Evolutionary conservation across 2,888 invertebrate genomes (phyloP).

Genomic region (Entomobrya multifasciata): DNA sequence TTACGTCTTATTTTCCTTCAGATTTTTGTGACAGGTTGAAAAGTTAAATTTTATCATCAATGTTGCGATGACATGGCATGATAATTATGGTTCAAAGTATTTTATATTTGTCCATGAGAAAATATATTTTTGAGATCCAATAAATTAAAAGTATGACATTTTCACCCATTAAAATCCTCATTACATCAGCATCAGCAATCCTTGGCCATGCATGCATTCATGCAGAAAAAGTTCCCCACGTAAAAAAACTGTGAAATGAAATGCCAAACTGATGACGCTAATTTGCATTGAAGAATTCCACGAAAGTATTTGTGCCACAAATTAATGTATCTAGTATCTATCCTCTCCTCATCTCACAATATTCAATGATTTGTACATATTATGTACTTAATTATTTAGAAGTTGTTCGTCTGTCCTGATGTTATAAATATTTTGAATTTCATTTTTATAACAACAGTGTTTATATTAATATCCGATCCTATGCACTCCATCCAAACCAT

Average conservation of each 20-base stretch:
- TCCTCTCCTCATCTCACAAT: neutral
- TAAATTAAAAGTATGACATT: neutral
- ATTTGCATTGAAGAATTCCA: neutral
- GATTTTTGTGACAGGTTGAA: too few relatives aligned
- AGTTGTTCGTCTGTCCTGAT: too few relatives aligned
- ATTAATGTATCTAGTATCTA: neutral
- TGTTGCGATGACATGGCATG: too few relatives aligned
- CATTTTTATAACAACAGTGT: too few relatives aligned
- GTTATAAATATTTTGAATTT: too few relatives aligned
- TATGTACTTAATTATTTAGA: neutral
- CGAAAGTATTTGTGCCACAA: slow-evolving; percentile 5
- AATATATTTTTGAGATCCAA: neutral
- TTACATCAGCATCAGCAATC: slow-evolving; percentile 40
- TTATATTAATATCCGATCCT: too few relatives aligned
- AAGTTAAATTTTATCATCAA: too few relatives aligned
- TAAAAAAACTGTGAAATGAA: neutral
- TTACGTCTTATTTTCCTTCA: too few relatives aligned
- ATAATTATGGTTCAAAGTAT: too few relatives aligned
- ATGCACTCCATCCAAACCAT: too few relatives aligned
- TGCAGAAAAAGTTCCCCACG: neutral
- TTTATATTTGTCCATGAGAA: slow-evolving; percentile 15
- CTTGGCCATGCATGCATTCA: slow-evolving; percentile 21
- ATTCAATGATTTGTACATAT: neutral
- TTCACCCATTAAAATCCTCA: neutral
- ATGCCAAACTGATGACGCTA: neutral